phyloP scores from a whole-genome alignment of 2,888 invertebrate genomes.

The Pachliopta kotzebuea region DNA sequence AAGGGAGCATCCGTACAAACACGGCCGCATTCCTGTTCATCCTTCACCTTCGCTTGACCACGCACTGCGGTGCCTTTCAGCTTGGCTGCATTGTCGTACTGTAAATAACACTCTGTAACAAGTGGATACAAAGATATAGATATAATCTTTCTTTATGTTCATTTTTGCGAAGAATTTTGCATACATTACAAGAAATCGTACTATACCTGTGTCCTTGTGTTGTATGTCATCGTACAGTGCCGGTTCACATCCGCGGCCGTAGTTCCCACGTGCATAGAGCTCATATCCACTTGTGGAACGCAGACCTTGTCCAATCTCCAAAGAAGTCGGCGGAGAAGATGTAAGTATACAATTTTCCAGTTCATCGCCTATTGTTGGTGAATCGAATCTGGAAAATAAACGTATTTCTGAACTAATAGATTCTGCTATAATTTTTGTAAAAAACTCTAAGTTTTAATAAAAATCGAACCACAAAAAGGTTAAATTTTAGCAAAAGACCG shows the following conservation, averaged over 20 bases:
- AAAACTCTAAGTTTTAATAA: no score
- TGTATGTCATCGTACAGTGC: slow-evolving; percentile 74
- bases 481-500: no score
- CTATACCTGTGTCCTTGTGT: slow-evolving; percentile 51
- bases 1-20: slow-evolving; percentile 83
- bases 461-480: no score
- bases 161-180: no score
- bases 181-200: background rate
- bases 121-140: background rate
- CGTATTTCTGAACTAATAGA: no score
- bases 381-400: slow-evolving; percentile 82
- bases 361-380: slow-evolving; percentile 82
- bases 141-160: no score
- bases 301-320: slow-evolving; percentile 82
- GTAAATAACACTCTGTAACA: slow-evolving; percentile 86
- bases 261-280: slow-evolving; percentile 89
- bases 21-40: slow-evolving; percentile 84
- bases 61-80: slow-evolving; percentile 83
- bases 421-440: no score
- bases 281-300: slow-evolving; percentile 85
- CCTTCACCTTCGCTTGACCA: slow-evolving; percentile 82
- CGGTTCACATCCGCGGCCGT: slow-evolving; percentile 90
- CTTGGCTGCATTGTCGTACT: slow-evolving; percentile 88
- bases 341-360: slow-evolving; percentile 89
- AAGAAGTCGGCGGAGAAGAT: slow-evolving; percentile 79